These are phyloP conservation scores for Ophthalmolycus amberensis DNA, from an alignment of 2,113 vertebrate species.

Conservation along the genomic window DNA sequence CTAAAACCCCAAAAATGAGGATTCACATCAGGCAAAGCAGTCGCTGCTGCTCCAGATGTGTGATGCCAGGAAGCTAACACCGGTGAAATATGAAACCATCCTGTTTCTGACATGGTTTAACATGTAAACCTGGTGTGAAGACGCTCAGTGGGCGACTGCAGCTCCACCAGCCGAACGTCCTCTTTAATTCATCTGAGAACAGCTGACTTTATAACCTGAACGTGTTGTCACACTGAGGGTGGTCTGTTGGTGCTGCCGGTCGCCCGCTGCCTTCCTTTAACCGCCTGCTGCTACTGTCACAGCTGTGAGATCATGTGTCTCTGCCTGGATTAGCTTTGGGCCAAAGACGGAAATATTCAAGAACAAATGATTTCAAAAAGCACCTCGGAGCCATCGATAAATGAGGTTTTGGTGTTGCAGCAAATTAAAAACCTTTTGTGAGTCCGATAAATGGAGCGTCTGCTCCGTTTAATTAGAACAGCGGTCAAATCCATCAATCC, in stretches of 20 bases:
- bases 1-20: neutral
- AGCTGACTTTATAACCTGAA: neutral
- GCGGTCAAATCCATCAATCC: neutral
- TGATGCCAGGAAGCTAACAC: neutral
- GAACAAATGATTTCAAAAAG: constrained; percentile 2
- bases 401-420: constrained; percentile 58
- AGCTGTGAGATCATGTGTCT: neutral
- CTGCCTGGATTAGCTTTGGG: constrained; percentile 20
- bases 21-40: neutral
- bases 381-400: constrained; percentile 38
- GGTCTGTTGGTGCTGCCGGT: neutral
- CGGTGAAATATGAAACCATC: neutral
- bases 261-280: neutral
- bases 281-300: neutral
- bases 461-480: constrained; percentile 29
- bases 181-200: constrained; percentile 2
- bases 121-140: neutral
- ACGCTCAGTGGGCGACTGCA: constrained; percentile 2
- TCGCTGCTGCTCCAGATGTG: neutral
- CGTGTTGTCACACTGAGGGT: neutral
- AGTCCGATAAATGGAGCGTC: constrained; percentile 37
- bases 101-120: neutral
- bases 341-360: constrained; percentile 42
- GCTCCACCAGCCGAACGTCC: neutral
- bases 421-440: constrained; percentile 35